Base-by-base conservation (phyloP, 92 coral and sea anemone species). In the Umimayanthus chanpuru region DNA sequence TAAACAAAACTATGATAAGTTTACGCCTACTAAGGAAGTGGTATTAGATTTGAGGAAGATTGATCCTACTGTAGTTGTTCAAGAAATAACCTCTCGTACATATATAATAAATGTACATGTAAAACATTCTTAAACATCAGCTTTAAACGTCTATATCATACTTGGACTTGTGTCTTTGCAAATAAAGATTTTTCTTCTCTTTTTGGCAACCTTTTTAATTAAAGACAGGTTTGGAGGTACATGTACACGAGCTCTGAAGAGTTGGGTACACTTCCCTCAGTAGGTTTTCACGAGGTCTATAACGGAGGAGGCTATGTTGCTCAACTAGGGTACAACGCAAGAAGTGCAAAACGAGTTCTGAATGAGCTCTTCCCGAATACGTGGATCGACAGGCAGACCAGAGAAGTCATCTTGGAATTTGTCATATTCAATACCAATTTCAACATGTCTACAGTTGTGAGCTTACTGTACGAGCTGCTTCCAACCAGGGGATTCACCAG, bases 311-410 rank as follows among this genome's bases (percentile, higher is more conserved):
- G 90, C 6, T 90, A 73, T 38, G 87, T 65, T 6, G 88, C 92
- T 0, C 38, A 81, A 21, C 32, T 90, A 12, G 92, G 92, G 3
- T 90, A 90, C 73, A 85, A 90, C 58, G 83, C 53, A 14, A 55
- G 55, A 8, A 87, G 88, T 0, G 92, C 90, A 15, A 58, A 28
- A 43, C 40, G 76, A 14, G 90, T 80, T 18, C 38, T 80, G n/a
- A 44, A 56, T 2, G 92, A 86, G 25, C 79, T 90, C 21, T 10
- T 77, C 16, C 85, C 50, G 8, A 47, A 81, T 26, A 76, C 50
- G 9, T 90, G 92, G 90, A 53, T 90, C 68, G 92, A 90, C 80
- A 87, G 87, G 15, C 81, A 87, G 49, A 80, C 92, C 18, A 76
- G 87, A 44, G 90, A 79, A 3, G 83, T 90, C 6, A 61, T 90